phyloP scores from a whole-genome alignment of 2,797 vertebrate species.

The Eupleurogrammus muticus region DNA sequence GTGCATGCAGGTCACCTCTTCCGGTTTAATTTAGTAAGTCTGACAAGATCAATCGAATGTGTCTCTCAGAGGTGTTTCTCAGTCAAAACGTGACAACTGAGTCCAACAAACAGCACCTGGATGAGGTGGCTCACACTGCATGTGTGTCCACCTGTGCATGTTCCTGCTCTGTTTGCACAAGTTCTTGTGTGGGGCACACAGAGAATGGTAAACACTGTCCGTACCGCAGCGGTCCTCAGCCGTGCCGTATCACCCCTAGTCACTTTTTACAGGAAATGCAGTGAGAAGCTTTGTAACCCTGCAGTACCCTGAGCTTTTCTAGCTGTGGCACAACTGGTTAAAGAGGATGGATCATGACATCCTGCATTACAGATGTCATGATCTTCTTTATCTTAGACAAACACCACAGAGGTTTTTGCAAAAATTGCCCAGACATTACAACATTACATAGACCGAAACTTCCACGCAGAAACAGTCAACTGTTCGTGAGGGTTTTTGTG shows the following conservation, averaged over 20 bases:
- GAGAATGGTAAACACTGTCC: slow-evolving; percentile 66
- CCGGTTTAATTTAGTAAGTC: slow-evolving; percentile 5
- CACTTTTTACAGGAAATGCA: slow-evolving; percentile 32
- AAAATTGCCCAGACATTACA: neutral
- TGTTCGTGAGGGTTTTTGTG: neutral
- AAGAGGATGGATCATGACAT: neutral
- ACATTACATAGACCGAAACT: neutral
- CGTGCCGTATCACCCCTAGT: slow-evolving; percentile 33
- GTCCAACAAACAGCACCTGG: slow-evolving; percentile 39
- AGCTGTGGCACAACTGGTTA: neutral
- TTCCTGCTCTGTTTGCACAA: neutral
- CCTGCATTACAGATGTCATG: neutral
- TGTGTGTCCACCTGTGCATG: slow-evolving; percentile 4
- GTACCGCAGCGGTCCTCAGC: slow-evolving; percentile 46
- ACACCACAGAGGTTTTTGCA: neutral
- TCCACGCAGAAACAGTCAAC: neutral
- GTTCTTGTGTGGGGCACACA: slow-evolving; percentile 47
- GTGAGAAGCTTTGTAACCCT: slow-evolving; percentile 13
- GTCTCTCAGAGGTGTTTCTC: slow-evolving; percentile 3
- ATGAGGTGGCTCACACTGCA: neutral
- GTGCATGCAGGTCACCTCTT: neutral
- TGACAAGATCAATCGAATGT: slow-evolving; percentile 20
- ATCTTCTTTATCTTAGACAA: neutral
- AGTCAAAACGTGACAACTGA: slow-evolving; percentile 18
- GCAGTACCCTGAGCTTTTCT: slow-evolving; percentile 13